Base-by-base conservation (phyloP, 2,113 vertebrate species). In the Pithys albifrons region DNA sequence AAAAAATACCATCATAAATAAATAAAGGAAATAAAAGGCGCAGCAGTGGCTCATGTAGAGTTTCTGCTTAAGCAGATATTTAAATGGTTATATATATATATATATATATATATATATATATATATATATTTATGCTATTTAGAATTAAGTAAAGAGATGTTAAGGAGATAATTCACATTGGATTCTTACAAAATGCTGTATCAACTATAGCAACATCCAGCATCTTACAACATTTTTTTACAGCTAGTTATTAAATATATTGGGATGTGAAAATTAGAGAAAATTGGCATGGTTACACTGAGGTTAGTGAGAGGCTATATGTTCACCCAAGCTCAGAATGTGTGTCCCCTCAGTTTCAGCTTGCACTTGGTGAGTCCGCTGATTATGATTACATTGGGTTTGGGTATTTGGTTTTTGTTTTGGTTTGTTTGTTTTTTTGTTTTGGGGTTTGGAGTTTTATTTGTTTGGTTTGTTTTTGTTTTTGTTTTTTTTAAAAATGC, bases 1-100 rank as follows among this genome's bases (percentile, higher is more conserved):
- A 78, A 73, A 51, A 24, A 66, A 41, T 0, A 0, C 24, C 4
- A 1, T n/a, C 62, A 13, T 59, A 88, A 71, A 65, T 80, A 91
- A 91, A 81, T 88, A 48, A 89, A 75, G 18, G n/a, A 90, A 88
- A 94, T 24, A 70, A 91, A 81, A 93, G 31, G 46, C 33, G 28
- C 0, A 3, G 9, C 46, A 75, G 15, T 61, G 71, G 28, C 45
- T 94, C 28, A 35, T 52, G 19, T 46, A 27, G 19, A 62, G 35
- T 48, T 92, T 89, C 37, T 84, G 7, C 22, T 57, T 77, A 37
- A 80, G 35, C 35, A 89, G 57, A n/a, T 66, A 64, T 49, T 77
- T 65, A 76, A 15, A 37, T 85, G 37, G 12, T 52, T 92, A 39
- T 78, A 35, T 51, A 33, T 35, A 73, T 92, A 65, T 29, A 94